Conservation (phyloP, 2,888 invertebrate genomes). For the Drosophila tripunctata region DNA sequence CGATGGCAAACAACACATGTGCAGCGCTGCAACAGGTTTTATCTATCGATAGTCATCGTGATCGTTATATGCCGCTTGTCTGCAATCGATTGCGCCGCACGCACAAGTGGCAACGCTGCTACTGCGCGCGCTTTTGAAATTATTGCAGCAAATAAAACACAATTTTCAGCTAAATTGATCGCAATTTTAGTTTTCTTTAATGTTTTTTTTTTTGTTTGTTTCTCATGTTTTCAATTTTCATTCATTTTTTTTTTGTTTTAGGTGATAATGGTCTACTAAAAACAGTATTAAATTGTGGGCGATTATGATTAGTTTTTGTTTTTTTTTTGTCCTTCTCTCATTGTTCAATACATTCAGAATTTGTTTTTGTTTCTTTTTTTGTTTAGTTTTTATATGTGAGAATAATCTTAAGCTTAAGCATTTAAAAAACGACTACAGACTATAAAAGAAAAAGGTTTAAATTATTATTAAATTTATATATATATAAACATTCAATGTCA, state of each 20-base stretch:
- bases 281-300: constrained; percentile 61
- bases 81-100: constrained; percentile 1
- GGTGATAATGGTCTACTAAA: constrained; percentile 58
- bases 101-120: constrained; percentile 18
- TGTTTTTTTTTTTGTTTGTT: constrained; percentile 33
- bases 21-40: constrained; percentile 7
- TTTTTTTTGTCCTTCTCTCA: constrained; percentile 38
- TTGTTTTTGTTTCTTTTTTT: constrained; percentile 25
- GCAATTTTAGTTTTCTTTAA: constrained; percentile 49
- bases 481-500: constrained; percentile 67
- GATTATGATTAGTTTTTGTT: constrained; percentile 62
- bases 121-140: background rate
- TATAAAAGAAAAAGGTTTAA: constrained; percentile 65
- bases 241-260: constrained; percentile 38
- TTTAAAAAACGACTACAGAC: constrained; percentile 74
- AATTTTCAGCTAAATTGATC: constrained; percentile 30
- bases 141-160: constrained; percentile 25
- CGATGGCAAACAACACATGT: constrained; percentile 1
- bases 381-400: constrained; percentile 64
- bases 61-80: constrained; percentile 1
- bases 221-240: constrained; percentile 19
- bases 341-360: constrained; percentile 37
- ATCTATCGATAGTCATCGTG: constrained; percentile 17
- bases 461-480: constrained; percentile 49
- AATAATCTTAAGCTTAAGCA: constrained; percentile 71